Base-by-base conservation (phyloP, 2,888 invertebrate species). In the Tenthredo distinguenda region DNA sequence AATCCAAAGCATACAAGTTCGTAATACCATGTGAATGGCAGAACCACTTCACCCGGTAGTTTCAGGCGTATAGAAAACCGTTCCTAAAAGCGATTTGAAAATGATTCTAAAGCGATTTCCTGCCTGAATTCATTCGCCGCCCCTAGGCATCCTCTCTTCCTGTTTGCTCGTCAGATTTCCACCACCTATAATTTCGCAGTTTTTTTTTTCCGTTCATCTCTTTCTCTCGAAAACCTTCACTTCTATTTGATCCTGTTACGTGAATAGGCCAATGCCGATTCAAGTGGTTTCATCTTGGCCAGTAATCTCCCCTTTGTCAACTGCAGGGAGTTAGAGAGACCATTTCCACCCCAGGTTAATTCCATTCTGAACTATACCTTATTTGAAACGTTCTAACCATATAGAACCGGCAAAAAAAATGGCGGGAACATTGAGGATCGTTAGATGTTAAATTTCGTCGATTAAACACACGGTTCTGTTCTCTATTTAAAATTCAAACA, bases 161-260 rank as follows among this genome's bases (percentile, higher is more conserved):
- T 92, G 92, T 92, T 93, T 93, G 90, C 91, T 87, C 90, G 89
- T 87, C 89, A 91, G 91, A 93, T 93, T 92, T 92, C 89, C 91
- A 92, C 90, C 93, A 93, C 93, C 93, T 93, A 92, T 93, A 93
- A 92, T 93, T 93, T 93, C 90, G 87, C 88, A 88, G 86, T 87
- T 88, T 87, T 86, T 85, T 85, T 82, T 62, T 9, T 58, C 76
- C 71, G 31, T 82, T 87, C 62, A 74, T 72, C 34, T 31, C 31
- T 65, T 68, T 40, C 31, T 34, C 31, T 21, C n/a, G 31, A 85
- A 85, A 62, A 84, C 37, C 76, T 84, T 55, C 84, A 84, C 81
- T 82, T 58, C 74, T 55, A 77, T 85, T 86, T 84, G 83, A 86
- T 85, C 85, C 84, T 85, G 83, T 71, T 71, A 83, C 83, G 47